Conservation (phyloP, 53 echinoderm and acorn worm genomes). For the Holothuria scabra region DNA sequence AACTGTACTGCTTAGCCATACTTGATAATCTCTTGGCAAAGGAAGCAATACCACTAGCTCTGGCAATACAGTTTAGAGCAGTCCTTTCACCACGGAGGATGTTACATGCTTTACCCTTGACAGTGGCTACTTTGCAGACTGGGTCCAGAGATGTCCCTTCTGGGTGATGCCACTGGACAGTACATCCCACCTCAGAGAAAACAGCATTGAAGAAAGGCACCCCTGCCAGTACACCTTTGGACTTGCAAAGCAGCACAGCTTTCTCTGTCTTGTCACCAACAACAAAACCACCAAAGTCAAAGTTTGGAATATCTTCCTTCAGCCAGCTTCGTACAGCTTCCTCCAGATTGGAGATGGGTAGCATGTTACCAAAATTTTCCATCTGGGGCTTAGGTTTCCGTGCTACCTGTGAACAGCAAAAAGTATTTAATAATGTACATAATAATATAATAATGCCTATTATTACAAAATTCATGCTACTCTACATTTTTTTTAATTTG, state of each 20-base stretch:
- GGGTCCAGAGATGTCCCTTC: slow-evolving; percentile 83
- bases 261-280: slow-evolving; percentile 86
- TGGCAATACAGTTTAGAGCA: slow-evolving; percentile 83
- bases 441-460: too few species aligned
- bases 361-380: slow-evolving; percentile 32
- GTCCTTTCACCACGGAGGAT: slow-evolving; percentile 87
- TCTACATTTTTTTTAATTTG: too few species aligned
- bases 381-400: too few species aligned
- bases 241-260: slow-evolving; percentile 93
- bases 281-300: slow-evolving; percentile 92
- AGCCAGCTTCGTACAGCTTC: slow-evolving; percentile 74
- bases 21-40: slow-evolving; percentile 66
- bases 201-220: slow-evolving; percentile 94
- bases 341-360: slow-evolving; percentile 66
- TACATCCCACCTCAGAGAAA: slow-evolving; percentile 78
- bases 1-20: slow-evolving; percentile 62
- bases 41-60: slow-evolving; percentile 90
- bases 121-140: slow-evolving; percentile 73
- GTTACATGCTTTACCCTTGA: slow-evolving; percentile 81
- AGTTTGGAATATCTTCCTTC: slow-evolving; percentile 85
- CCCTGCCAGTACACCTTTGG: slow-evolving; percentile 90
- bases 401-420: too few species aligned
- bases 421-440: too few species aligned
- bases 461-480: too few species aligned
- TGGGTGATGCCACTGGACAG: slow-evolving; percentile 69